These are phyloP conservation scores for Anolis carolinensis DNA, from an alignment of 2,113 vertebrate genomes.

Conservation along the genomic window DNA sequence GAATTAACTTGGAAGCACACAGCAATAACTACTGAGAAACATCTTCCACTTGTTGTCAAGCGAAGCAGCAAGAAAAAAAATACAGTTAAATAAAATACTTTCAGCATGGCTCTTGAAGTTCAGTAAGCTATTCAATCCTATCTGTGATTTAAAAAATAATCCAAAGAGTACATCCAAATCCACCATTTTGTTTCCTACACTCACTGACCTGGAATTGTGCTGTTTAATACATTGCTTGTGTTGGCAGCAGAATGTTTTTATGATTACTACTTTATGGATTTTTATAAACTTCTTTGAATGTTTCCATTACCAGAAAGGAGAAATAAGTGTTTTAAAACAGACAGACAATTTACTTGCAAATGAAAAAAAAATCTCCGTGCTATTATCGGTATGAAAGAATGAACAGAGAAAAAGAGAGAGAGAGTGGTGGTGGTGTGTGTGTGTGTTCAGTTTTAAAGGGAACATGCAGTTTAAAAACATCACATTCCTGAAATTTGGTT, in stretches of 20 bases:
- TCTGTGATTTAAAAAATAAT: background rate
- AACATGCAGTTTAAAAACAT: constrained; percentile 64
- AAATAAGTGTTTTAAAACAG: background rate
- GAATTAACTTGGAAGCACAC: too few relatives aligned
- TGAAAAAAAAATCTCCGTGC: background rate
- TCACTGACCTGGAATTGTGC: background rate
- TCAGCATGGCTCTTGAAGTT: background rate
- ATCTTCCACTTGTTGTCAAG: too few relatives aligned
- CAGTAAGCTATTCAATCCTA: background rate
- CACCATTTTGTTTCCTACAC: background rate
- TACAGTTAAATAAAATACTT: too few relatives aligned
- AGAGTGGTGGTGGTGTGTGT: background rate
- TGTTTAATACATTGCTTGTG: background rate
- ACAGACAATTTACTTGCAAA: background rate
- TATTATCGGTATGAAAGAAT: constrained; percentile 10
- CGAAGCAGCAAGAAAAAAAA: too few relatives aligned
- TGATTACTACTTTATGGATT: background rate
- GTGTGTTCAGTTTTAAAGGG: constrained; percentile 56
- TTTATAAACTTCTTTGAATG: background rate
- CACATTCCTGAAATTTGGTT: constrained; percentile 66
- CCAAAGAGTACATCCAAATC: background rate
- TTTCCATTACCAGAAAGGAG: background rate
- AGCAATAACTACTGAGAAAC: too few relatives aligned
- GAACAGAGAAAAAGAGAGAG: constrained; percentile 13
- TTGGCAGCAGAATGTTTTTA: background rate